Conservation (phyloP, 2,113 vertebrate species). For the Tyto alba region DNA sequence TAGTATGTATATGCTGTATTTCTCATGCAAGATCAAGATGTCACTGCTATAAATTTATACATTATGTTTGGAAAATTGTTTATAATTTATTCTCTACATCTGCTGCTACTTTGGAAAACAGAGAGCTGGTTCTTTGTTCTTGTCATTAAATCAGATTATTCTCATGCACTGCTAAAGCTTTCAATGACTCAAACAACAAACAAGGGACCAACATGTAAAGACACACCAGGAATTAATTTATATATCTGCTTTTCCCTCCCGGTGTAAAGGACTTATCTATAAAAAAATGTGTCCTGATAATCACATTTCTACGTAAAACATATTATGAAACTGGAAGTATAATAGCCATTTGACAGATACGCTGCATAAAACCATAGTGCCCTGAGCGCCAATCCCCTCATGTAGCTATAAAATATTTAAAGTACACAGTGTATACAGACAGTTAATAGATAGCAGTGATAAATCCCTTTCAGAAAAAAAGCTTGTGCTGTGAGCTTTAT, state of each 20-base stretch:
- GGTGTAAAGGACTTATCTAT: neutral
- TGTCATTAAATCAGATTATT: neutral
- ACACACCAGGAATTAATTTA: neutral
- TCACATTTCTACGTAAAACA: neutral
- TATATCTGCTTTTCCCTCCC: neutral
- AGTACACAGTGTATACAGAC: neutral
- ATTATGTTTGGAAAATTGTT: neutral
- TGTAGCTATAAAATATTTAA: neutral
- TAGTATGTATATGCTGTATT: neutral
- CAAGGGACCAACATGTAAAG: neutral
- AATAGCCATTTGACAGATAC: neutral
- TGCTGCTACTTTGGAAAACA: neutral
- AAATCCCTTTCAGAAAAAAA: neutral
- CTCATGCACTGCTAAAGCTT: neutral
- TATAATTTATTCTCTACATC: slow-evolving; percentile 5
- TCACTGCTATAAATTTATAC: neutral
- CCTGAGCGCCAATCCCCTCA: neutral
- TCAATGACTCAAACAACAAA: neutral
- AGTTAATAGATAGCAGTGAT: neutral
- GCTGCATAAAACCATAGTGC: neutral
- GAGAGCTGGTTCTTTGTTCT: neutral
- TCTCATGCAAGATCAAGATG: slow-evolving; percentile 2
- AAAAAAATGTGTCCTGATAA: neutral
- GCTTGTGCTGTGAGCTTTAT: neutral
- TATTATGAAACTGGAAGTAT: neutral